These are phyloP conservation scores for Seriola aureovittata DNA, from an alignment of 2,113 vertebrate genomes.

Conservation along the genomic window DNA sequence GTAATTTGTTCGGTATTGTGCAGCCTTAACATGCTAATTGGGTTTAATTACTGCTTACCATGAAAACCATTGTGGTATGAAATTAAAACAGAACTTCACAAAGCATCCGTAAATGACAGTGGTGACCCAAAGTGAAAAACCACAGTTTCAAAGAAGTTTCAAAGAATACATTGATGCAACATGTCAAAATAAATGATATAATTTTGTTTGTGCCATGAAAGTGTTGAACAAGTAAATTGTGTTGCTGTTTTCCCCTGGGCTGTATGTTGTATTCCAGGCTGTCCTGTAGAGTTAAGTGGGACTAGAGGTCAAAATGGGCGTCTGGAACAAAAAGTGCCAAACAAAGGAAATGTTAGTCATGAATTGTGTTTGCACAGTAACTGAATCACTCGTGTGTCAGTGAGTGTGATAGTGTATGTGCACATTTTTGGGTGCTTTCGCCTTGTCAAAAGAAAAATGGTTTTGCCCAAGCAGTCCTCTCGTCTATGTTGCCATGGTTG, in stretches of 20 bases:
- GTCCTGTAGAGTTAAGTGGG: conserved; percentile 12
- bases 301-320: conserved; percentile 44
- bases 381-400: conserved; percentile 27
- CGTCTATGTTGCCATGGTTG: conserved; percentile 68
- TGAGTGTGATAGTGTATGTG: conserved; percentile 1
- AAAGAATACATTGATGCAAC: neutral
- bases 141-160: too few relatives aligned
- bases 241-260: neutral
- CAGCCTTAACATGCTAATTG: too few relatives aligned
- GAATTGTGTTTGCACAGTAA: conserved; percentile 56
- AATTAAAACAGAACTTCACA: too few relatives aligned
- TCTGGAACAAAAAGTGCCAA: conserved; percentile 45
- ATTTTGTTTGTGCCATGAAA: neutral
- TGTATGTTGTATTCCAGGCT: neutral
- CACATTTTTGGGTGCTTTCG: neutral
- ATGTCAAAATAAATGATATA: neutral
- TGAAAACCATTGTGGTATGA: too few relatives aligned
- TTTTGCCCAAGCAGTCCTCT: conserved; percentile 40
- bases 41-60: neutral
- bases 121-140: neutral
- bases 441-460: conserved; percentile 14
- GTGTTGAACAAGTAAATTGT: neutral
- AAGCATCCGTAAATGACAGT: too few relatives aligned
- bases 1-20: too few relatives aligned
- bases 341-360: conserved; percentile 66